These are phyloP conservation scores for Heliconius erato DNA, from an alignment of 2,888 invertebrate species.

Conservation along the genomic window DNA sequence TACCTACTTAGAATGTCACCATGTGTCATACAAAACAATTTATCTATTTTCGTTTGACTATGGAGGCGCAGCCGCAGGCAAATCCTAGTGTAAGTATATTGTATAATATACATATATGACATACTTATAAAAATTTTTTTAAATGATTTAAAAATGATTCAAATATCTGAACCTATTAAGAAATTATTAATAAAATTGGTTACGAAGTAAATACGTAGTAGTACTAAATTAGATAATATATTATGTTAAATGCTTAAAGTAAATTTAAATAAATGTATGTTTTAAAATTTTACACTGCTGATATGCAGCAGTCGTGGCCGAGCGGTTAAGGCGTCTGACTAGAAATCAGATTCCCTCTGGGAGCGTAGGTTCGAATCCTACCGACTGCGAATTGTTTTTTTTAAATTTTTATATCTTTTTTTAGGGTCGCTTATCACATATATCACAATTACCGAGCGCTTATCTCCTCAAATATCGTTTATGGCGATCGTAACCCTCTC, in stretches of 20 bases:
- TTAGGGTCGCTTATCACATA: slow-evolving; percentile 26
- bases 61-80: too few relatives aligned
- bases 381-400: slow-evolving; percentile 88
- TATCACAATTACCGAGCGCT: slow-evolving; percentile 41
- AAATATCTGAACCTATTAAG: too few relatives aligned
- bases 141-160: too few relatives aligned
- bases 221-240: neutral
- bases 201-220: too few relatives aligned
- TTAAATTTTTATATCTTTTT: slow-evolving; percentile 11
- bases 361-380: slow-evolving; percentile 96
- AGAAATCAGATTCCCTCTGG: slow-evolving; percentile 96
- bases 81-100: too few relatives aligned
- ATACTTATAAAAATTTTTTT: too few relatives aligned
- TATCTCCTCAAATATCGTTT: slow-evolving; percentile 45
- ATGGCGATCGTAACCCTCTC: slow-evolving; percentile 43
- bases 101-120: too few relatives aligned
- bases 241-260: neutral
- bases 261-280: neutral
- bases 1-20: too few relatives aligned
- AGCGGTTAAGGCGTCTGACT: slow-evolving; percentile 96
- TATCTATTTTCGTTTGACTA: too few relatives aligned
- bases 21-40: too few relatives aligned
- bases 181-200: neutral
- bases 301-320: slow-evolving; percentile 89
- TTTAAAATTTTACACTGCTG: neutral